Evolutionary conservation across 2,888 invertebrate species (phyloP), one percentile per base, ranked within the genome.

Genomic region (Vannuccia rotundouncinata): DNA sequence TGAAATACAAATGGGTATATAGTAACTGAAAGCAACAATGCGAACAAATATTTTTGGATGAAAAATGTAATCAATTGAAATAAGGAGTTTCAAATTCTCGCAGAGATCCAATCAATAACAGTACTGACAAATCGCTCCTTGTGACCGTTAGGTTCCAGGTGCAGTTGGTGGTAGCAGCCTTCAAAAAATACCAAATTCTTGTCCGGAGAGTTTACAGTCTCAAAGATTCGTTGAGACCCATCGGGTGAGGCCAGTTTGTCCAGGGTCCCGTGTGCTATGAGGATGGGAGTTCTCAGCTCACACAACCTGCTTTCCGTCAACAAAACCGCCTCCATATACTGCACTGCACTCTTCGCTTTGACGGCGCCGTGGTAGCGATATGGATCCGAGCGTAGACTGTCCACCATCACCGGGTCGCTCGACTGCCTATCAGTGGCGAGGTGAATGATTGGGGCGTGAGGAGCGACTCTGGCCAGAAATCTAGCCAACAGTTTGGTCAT

Each of bases 191-290:
- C 86, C 1, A 87, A 81, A 25, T 84, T 83, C 81, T 88, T 88
- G 81, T 88, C 87, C 30, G 81, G 83, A 31, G 86, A 86, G 17
- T 81, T 79, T 0, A 86, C 85, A 22, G 83, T 82, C 10, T 86
- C 84, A 76, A 84, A 83, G 75, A 88, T 81, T 5, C 83, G 60
- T 79, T 84, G 82, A 0, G 88, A 86, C 0, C 88, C 88, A 31
- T 85, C 83, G 0, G 85, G 81, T 22, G 84, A 84, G 82, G 87
- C 87, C n/a, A 88, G 30, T 29, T 83, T 83, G 83, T 89, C 89
- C 10, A 83, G 81, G 27, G 84, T 85, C 0, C 88, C 88, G 82
- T 88, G 88, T 1, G 88, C 83, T 13, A 86, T 83, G 1, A 88
- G 82, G 79, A 88, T 85, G 0, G 89, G 88, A 83, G 85, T 85